phyloP scores from a whole-genome alignment of 1,140 invertebrate species.

The Ceratina australensis region DNA sequence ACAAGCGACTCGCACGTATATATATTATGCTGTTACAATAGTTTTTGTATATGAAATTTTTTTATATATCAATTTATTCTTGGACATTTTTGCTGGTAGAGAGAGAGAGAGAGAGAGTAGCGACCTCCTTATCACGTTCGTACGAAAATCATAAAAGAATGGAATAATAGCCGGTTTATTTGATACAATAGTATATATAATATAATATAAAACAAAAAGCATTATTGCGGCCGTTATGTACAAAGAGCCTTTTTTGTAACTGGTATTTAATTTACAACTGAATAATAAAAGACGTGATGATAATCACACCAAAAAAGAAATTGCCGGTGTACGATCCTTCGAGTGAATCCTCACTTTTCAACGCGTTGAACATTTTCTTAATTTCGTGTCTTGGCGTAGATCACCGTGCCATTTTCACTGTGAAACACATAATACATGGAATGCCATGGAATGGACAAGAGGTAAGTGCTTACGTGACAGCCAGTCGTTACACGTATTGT shows the following conservation, averaged over 20 bases:
- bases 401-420: background rate
- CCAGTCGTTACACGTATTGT: background rate
- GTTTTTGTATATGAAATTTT: background rate
- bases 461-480: background rate
- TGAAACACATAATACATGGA: too few relatives aligned
- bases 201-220: conserved; percentile 76
- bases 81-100: too few relatives aligned
- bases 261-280: conserved; percentile 77
- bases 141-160: conserved; percentile 46
- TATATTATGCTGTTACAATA: background rate
- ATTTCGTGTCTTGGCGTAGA: background rate
- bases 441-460: conserved; percentile 53
- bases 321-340: background rate
- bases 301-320: conserved; percentile 59
- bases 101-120: too few relatives aligned
- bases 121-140: conserved; percentile 37
- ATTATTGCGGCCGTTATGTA: conserved; percentile 77
- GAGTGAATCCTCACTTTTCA: background rate
- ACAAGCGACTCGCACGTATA: background rate
- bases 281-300: conserved; percentile 74
- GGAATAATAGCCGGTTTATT: conserved; percentile 75
- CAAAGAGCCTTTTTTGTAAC: conserved; percentile 78
- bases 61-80: too few relatives aligned
- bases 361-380: background rate
- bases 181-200: conserved; percentile 74